Conservation (phyloP, 2,888 invertebrate genomes). For the Drosophila multiciliata region DNA sequence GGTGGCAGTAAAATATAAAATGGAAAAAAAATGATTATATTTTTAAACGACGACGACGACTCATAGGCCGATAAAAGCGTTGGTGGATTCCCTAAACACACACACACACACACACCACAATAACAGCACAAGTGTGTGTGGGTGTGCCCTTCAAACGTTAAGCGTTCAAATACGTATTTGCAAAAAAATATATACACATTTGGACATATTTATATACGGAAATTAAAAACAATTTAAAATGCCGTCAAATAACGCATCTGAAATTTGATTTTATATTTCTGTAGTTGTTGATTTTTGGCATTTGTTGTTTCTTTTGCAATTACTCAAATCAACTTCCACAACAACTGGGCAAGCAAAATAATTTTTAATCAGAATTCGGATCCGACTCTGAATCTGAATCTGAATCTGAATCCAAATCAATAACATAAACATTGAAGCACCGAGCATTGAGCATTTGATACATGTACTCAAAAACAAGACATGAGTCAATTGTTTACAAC, state of each 20-base stretch:
- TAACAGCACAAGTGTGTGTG: slow-evolving; percentile 19
- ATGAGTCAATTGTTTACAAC: slow-evolving; percentile 38
- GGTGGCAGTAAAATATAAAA: slow-evolving; percentile 41
- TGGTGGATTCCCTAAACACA: slow-evolving; percentile 56
- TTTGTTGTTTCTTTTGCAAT: slow-evolving; percentile 23
- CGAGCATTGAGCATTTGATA: slow-evolving; percentile 26
- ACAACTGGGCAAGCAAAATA: slow-evolving; percentile 33
- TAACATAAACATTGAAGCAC: slow-evolving; percentile 24
- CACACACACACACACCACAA: slow-evolving; percentile 4
- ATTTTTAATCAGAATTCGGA: slow-evolving; percentile 56
- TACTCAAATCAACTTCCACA: slow-evolving; percentile 43
- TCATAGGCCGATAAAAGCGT: slow-evolving; percentile 27
- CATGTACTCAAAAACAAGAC: slow-evolving; percentile 18
- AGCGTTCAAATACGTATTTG: slow-evolving; percentile 23
- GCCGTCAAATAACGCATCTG: slow-evolving; percentile 44
- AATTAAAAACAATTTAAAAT: slow-evolving; percentile 39
- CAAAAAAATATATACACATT: slow-evolving; percentile 17
- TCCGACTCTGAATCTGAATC: slow-evolving; percentile 18
- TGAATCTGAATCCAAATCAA: slow-evolving; percentile 17
- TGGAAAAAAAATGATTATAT: slow-evolving; percentile 52
- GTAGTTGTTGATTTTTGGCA: slow-evolving; percentile 2
- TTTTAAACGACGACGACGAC: slow-evolving; percentile 57
- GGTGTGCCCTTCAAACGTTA: slow-evolving; percentile 51
- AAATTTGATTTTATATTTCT: slow-evolving; percentile 32
- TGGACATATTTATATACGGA: slow-evolving; percentile 21